Base-by-base conservation (phyloP, 2,888 invertebrate species). In the Erynnis tages region DNA sequence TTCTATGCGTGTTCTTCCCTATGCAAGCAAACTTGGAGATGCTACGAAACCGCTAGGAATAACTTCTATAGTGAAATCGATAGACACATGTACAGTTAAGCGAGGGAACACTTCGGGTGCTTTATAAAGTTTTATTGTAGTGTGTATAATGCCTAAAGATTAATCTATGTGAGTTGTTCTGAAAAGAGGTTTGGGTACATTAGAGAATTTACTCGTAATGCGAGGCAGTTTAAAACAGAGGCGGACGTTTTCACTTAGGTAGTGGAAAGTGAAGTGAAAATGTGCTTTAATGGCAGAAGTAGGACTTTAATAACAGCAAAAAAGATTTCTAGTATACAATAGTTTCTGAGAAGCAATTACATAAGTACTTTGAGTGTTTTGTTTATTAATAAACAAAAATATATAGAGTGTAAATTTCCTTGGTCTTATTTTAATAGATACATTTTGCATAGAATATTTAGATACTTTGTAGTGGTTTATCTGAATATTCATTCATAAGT, bases 401-500 rank as follows among this genome's bases (percentile, higher is more conserved):
- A 4, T 21, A 6, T 21, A 3, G 21, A 6, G 4, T 21, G 4
- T 27, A 27, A 27, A 21, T 27, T 2, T 27, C 7, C 27, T 2
- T 27, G 27, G 2, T 6, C 19, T 13, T 25, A 2, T 38, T 14
- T 34, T 16, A 13, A 17, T 34, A 13, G n/a, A 17, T 34, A 13
- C 34, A 23, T 23, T 23, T 25, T 11, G 30, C 41, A 41, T 35
- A 29, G 10, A 13, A 5, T 14, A 25, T 16, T 41, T 14, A 21
- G 17, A 27, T 10, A 43, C 8, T 23, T 27, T 40, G 32, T 48
- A 19, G 17, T 11, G 30, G 16, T 72, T 68, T 43, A 45, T 38
- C 30, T 45, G 44, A 52, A 52, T 52, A 52, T 45, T 52, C 44
- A 52, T 30, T 23, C 23, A 52, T 44, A 52, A 52, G 30, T 52